Conservation (phyloP, 1,140 invertebrate genomes). For the Ctenoplectra terminalis region DNA sequence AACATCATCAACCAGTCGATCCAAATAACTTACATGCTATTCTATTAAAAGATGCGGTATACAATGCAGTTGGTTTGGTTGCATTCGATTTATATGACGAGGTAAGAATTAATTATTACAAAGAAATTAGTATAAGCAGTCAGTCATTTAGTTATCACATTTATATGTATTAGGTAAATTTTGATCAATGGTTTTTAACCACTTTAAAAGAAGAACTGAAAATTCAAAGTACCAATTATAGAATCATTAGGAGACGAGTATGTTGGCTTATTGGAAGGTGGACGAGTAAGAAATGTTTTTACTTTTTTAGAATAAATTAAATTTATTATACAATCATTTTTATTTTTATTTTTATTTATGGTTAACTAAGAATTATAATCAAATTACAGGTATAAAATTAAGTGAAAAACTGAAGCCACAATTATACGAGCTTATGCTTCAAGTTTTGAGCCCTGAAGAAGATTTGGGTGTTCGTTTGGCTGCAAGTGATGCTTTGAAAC, state of each 20-base stretch:
- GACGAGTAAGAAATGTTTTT: conserved; percentile 70
- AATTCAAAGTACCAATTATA: conserved; percentile 92
- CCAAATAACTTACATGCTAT: conserved; percentile 90
- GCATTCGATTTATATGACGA: conserved; percentile 96
- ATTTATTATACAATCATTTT: conserved; percentile 5
- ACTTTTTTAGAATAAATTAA: background rate
- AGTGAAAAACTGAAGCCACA: conserved; percentile 90
- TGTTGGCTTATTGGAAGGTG: conserved; percentile 91
- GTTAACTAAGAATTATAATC: conserved; percentile 36
- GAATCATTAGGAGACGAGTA: conserved; percentile 93
- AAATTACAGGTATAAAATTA: conserved; percentile 88
- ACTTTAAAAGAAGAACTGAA: conserved; percentile 92
- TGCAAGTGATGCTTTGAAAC: conserved; percentile 89
- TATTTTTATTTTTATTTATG: background rate
- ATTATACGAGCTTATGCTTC: conserved; percentile 91
- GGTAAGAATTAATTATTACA: conserved; percentile 81
- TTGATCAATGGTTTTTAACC: conserved; percentile 96
- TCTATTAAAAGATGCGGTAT: conserved; percentile 96
- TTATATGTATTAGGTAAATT: conserved; percentile 87
- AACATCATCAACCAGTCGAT: conserved; percentile 85
- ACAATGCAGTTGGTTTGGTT: conserved; percentile 95
- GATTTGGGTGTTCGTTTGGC: conserved; percentile 94
- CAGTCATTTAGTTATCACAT: conserved; percentile 30
- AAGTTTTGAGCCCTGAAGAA: conserved; percentile 88
- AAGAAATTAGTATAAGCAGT: background rate